Conservation (phyloP, 2,888 invertebrate genomes). For the Drosophila quinaria region DNA sequence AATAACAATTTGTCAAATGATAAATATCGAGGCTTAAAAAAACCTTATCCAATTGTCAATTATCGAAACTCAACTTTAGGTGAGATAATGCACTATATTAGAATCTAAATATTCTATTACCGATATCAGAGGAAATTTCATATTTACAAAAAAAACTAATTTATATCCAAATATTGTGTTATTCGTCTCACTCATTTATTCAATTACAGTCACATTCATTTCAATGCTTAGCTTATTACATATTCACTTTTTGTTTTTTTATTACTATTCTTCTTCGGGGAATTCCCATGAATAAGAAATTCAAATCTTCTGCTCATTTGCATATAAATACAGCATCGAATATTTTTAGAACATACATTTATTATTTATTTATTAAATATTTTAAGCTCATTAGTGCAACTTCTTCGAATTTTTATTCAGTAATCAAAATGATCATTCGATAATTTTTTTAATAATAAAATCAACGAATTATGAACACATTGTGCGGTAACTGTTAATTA, state of each 20-base stretch:
- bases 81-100: not conserved
- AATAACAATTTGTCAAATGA: not conserved
- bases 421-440: slow-evolving; percentile 7
- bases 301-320: slow-evolving; percentile 16
- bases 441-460: not conserved
- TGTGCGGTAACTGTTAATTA: slow-evolving; percentile 6
- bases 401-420: slow-evolving; percentile 5
- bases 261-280: not conserved
- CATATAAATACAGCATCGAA: slow-evolving; percentile 10
- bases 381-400: slow-evolving; percentile 23
- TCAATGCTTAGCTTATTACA: not conserved
- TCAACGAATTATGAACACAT: not conserved
- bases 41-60: slow-evolving; percentile 6
- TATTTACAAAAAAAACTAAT: too few species aligned
- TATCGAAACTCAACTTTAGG: not conserved
- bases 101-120: not conserved
- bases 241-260: not conserved
- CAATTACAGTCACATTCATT: slow-evolving; percentile 13
- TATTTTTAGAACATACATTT: slow-evolving; percentile 9
- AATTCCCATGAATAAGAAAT: slow-evolving; percentile 11
- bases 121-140: not conserved
- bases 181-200: not conserved
- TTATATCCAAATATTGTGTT: too few species aligned
- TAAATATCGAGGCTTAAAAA: not conserved
- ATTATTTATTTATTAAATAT: slow-evolving; percentile 14